Base-by-base conservation (phyloP, 2,888 invertebrate species). In the Hydrotaea diabolus region DNA sequence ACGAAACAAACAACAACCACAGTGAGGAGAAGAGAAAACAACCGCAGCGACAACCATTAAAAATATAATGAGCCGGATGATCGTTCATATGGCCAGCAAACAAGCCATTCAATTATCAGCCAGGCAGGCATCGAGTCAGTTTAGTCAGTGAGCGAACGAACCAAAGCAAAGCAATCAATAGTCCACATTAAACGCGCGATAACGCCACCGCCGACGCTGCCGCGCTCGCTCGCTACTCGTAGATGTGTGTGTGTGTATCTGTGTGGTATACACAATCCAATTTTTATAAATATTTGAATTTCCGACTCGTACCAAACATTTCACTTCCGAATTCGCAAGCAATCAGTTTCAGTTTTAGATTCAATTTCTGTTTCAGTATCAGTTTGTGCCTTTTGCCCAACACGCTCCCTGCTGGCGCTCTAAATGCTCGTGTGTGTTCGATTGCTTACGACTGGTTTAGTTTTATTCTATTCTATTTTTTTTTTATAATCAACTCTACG, bases 251-350 rank as follows among this genome's bases (percentile, higher is more conserved):
- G n/a, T n/a, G n/a, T n/a, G n/a, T n/a, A n/a, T n/a, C n/a, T n/a
- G n/a, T n/a, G n/a, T 19, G 3, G 2, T 23, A 57, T 57, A 23
- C 21, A 19, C n/a, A 23, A 77, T 64, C 26, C 13, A 19, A 43
- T 21, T 23, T 75, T 88, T 89, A 89, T 89, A 89, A 89, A 89
- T 89, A 85, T 86, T 43, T 80, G 88, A 83, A 81, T 86, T 86
- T 72, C 87, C 88, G 87, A 86, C 85, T 86, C 87, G 77, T 87
- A 85, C 85, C 88, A 85, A 88, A 88, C 89, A 90, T 87, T 90
- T 88, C 86, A 86, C 77, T 83, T 80, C 83, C 79, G 83, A 87
- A 85, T 83, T 80, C 73, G 26, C 73, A 77, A 77, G 76, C 74
- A 59, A 77, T 13, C 53, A 77, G 77, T 69, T 69, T 69, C 69